Base-by-base conservation (phyloP, 2,113 vertebrate genomes). In the Morone chrysops region DNA sequence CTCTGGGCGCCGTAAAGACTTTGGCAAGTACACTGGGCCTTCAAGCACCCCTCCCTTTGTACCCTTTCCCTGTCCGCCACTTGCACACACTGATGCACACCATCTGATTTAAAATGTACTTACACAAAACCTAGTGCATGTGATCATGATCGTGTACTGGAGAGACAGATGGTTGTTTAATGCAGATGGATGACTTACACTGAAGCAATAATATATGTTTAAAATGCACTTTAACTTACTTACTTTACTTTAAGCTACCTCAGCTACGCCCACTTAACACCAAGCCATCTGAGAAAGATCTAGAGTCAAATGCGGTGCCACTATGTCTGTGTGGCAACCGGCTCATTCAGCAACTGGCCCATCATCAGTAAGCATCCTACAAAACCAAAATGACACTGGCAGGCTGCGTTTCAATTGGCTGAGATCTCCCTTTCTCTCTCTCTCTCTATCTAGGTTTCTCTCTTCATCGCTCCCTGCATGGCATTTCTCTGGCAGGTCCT, bases 401-500 rank as follows among this genome's bases (percentile, higher is more conserved):
- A 92, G 90, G 91, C 92, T 89, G 88, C 20, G 74, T 86, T 92
- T 93, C 87, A 92, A 87, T 90, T 93, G 90, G 89, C 90, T 92
- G 79, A 94, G 93, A 93, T 89, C 87, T 92, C 90, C 91, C 90
- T 84, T 74, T 80, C 67, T 78, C 82, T 43, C 70, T 57, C 72
- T 25, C 82, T 87, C 71, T 80, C 82, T 59, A 79, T 90, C 90
- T 86, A 91, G 91, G 90, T 92, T 89, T 75, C 92, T 94, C 93
- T 93, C 92, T 91, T 92, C 91, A 91, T 94, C 87, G 88, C 92
- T 93, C 92, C 61, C 93, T 83, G 90, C 94, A 86, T 95, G 95
- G 94, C 94, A 95, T 94, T 95, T 96, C 87, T 92, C 94, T 95
- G 95, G 95, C 95, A 95, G 91, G 89, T 92, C 84, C 86, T 89